Conservation (phyloP, 2,113 vertebrate species). For the Osmerus mordax region DNA sequence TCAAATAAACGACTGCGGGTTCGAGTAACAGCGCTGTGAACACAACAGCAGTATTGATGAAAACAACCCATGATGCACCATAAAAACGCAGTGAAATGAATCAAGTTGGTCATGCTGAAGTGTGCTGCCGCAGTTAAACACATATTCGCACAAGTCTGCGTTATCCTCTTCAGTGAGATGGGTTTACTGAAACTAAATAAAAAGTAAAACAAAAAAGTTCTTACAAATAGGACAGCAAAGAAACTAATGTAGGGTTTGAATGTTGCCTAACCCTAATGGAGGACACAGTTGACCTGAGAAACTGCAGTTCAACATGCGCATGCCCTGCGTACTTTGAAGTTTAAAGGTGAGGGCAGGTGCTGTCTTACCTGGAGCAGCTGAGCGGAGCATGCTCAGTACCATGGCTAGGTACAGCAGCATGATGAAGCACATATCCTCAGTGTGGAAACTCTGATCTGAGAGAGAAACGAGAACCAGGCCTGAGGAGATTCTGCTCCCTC, state of each 20-base stretch:
- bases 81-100: neutral
- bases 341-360: neutral
- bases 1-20: slow-evolving; percentile 1
- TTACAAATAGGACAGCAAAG: too few relatives aligned
- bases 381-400: slow-evolving; percentile 54
- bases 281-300: neutral
- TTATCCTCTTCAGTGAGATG: too few relatives aligned
- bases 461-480: slow-evolving; percentile 25
- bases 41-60: slow-evolving; percentile 16
- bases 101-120: neutral
- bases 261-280: neutral
- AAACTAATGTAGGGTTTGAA: too few relatives aligned
- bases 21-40: neutral
- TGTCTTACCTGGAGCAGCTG: slow-evolving; percentile 62
- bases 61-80: slow-evolving; percentile 40
- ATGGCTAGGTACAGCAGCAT: slow-evolving; percentile 61
- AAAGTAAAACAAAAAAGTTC: too few relatives aligned
- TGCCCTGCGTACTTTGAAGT: neutral
- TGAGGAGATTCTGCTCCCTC: slow-evolving; percentile 30
- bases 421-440: slow-evolving; percentile 47
- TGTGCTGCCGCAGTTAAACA: neutral
- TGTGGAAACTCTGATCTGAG: slow-evolving; percentile 11
- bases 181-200: too few relatives aligned
- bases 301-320: too few relatives aligned
- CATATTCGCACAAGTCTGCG: neutral